phyloP scores from a whole-genome alignment of 2,113 vertebrate genomes.

The Camelus bactrianus region DNA sequence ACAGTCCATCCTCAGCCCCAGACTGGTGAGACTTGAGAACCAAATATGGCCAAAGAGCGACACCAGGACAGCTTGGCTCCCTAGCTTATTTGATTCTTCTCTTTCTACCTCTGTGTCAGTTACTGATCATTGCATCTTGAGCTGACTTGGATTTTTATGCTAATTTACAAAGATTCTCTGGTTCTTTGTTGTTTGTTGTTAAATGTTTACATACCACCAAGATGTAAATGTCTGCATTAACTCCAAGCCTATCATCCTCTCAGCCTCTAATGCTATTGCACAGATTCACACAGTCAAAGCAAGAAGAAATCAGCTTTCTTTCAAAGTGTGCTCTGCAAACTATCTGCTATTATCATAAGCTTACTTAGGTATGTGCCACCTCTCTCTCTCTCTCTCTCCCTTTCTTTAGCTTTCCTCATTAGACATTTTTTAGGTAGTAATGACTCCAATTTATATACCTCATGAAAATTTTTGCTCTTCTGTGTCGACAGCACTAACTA shows the following conservation, averaged over 20 bases:
- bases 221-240: slow-evolving; percentile 1
- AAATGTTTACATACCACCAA: background rate
- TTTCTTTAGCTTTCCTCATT: background rate
- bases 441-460: background rate
- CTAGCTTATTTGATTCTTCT: background rate
- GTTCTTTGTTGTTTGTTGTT: background rate
- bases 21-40: background rate
- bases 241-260: background rate
- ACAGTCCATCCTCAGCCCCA: background rate
- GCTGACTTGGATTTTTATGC: background rate
- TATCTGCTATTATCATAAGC: background rate
- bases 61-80: background rate
- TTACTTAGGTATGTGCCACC: background rate
- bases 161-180: background rate
- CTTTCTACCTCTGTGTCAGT: background rate
- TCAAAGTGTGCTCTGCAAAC: background rate
- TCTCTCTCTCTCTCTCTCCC: background rate
- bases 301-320: background rate
- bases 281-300: background rate
- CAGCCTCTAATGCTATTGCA: background rate
- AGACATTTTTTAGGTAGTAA: background rate
- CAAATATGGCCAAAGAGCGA: background rate
- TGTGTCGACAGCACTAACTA: background rate
- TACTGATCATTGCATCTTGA: background rate
- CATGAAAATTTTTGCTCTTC: background rate